Evolutionary conservation across 2,888 invertebrate species (phyloP).

Genomic region (Ophion ventricosus): DNA sequence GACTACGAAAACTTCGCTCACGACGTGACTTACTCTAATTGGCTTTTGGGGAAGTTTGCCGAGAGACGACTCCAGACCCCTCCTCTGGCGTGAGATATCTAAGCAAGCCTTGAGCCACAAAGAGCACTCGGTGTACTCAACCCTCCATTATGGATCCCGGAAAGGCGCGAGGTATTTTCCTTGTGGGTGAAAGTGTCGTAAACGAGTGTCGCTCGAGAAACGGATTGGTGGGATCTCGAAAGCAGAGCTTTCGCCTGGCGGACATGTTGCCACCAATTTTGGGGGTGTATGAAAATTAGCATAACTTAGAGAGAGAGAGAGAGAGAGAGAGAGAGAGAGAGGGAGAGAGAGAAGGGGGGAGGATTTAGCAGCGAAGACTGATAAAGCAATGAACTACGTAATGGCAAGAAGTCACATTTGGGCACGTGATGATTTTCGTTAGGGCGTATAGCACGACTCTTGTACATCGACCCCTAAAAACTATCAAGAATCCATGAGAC

Average conservation of each 20-base stretch:
- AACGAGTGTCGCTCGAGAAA: conserved; percentile 36
- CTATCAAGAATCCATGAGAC: neutral
- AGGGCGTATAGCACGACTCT: conserved; percentile 16
- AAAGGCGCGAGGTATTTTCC: conserved; percentile 29
- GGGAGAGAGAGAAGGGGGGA: too few species aligned
- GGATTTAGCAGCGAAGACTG: conserved; percentile 17
- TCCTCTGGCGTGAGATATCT: conserved; percentile 14
- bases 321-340: conserved; percentile 43
- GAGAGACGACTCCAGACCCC: conserved; percentile 9
- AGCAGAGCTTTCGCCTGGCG: conserved; percentile 62
- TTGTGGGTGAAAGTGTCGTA: conserved; percentile 30
- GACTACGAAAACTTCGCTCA: conserved; percentile 50
- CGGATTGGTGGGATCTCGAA: conserved; percentile 42
- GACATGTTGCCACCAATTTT: conserved; percentile 69
- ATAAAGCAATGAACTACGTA: conserved; percentile 43
- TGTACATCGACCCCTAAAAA: conserved; percentile 31
- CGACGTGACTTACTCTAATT: conserved; percentile 64
- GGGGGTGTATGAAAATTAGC: conserved; percentile 73
- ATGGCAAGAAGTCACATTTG: conserved; percentile 69
- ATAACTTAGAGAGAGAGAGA: conserved; percentile 65
- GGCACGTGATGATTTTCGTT: conserved; percentile 69
- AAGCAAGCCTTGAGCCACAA: neutral
- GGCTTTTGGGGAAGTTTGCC: conserved; percentile 58
- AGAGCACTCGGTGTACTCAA: conserved; percentile 27
- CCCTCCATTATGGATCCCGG: conserved; percentile 27